A percentile compares a stretch with the other conserved stretches of the same genome.
These are phyloP conservation scores for Noctua pronuba DNA, from an alignment of 2,888 invertebrate genomes.

Conservation along the genomic window DNA sequence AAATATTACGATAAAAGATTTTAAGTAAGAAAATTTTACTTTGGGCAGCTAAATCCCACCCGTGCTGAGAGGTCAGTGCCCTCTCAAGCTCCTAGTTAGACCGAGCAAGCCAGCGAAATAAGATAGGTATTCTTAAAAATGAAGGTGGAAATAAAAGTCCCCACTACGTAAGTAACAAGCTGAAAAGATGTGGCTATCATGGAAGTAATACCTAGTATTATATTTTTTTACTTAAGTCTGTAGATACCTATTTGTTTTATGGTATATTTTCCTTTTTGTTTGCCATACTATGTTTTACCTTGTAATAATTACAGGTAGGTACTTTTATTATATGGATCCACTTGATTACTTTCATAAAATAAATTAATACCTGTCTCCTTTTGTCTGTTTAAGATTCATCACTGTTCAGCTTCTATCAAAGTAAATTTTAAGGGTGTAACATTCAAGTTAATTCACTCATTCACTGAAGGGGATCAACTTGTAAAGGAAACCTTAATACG, in stretches of 20 bases:
- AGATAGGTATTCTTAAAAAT: constrained; percentile 45
- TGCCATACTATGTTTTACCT: neutral
- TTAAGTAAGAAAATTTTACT: constrained; percentile 18
- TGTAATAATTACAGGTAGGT: neutral
- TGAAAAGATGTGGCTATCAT: constrained; percentile 25
- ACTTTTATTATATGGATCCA: neutral
- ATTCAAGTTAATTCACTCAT: constrained; percentile 36
- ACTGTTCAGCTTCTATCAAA: constrained; percentile 7
- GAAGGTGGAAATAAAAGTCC: constrained; percentile 39
- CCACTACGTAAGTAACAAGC: constrained; percentile 41
- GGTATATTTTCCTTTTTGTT: neutral
- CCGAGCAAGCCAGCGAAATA: constrained; percentile 41
- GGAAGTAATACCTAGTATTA: constrained; percentile 5
- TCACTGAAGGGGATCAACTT: constrained; percentile 11
- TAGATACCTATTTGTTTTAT: neutral
- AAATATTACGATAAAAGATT: constrained; percentile 21
- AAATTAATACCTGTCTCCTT: neutral
- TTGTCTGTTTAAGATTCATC: neutral
- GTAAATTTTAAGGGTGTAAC: constrained; percentile 6
- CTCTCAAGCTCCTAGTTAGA: constrained; percentile 34
- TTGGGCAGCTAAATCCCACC: constrained; percentile 30
- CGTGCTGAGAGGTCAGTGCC: constrained; percentile 36
- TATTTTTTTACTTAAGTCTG: constrained; percentile 1
- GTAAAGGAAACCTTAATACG: constrained; percentile 27
- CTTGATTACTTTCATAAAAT: neutral